Percentiles rank a stretch among this genome's conserved stretches.
These are phyloP conservation scores for Dicentrarchus labrax DNA, from an alignment of 2,113 vertebrate genomes.

Conservation along the genomic window DNA sequence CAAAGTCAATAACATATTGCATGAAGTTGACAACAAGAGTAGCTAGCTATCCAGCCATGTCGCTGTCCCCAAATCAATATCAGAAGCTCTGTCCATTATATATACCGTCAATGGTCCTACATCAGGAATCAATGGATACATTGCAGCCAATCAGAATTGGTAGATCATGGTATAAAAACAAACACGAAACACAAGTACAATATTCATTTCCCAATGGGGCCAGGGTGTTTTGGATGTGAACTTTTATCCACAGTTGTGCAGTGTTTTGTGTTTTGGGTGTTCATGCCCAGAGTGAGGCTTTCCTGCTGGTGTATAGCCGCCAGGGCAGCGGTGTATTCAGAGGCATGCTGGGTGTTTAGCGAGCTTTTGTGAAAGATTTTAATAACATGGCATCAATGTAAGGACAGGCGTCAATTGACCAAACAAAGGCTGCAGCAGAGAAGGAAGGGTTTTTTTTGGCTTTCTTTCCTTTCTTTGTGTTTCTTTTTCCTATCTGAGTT, in stretches of 20 bases:
- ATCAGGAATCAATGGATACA: too few relatives aligned
- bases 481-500: neutral
- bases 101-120: too few relatives aligned
- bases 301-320: neutral
- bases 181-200: neutral
- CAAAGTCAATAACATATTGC: too few relatives aligned
- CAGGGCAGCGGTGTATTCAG: neutral
- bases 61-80: too few relatives aligned
- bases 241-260: neutral
- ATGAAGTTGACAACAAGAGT: too few relatives aligned
- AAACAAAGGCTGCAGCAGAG: neutral
- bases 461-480: neutral
- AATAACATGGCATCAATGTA: slow-evolving; percentile 7
- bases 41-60: too few relatives aligned
- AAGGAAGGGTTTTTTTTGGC: neutral
- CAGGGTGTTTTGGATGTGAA: neutral
- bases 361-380: neutral
- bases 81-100: too few relatives aligned
- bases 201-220: neutral
- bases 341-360: neutral
- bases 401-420: slow-evolving; percentile 3
- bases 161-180: neutral
- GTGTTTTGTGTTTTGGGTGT: neutral
- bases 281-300: neutral
- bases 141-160: too few relatives aligned